phyloP scores from a whole-genome alignment of 2,888 invertebrate genomes.

The Spicauda simplicius region DNA sequence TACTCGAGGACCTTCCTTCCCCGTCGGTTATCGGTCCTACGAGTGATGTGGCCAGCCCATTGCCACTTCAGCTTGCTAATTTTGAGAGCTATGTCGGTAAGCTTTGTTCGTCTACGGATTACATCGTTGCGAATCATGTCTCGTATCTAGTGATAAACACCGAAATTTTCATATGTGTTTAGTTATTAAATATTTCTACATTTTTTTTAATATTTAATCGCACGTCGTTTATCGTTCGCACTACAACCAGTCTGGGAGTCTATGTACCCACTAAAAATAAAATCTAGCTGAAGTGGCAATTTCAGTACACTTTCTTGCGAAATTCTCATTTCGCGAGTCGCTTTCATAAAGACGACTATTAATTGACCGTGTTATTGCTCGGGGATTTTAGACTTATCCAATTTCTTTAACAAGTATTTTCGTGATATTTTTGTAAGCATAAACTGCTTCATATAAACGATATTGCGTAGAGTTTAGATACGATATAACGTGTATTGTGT shows the following conservation, averaged over 20 bases:
- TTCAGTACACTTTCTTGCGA: constrained; percentile 30
- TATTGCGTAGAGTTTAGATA: constrained; percentile 2
- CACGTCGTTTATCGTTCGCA: not conserved
- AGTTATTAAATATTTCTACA: too few relatives aligned
- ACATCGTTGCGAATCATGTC: too few relatives aligned
- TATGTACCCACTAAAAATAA: constrained; percentile 21
- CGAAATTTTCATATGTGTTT: too few relatives aligned
- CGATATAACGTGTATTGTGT: too few relatives aligned
- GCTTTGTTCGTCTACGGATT: too few relatives aligned
- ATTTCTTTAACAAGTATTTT: constrained; percentile 29
- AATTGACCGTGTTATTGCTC: constrained; percentile 33
- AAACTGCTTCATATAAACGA: constrained; percentile 10
- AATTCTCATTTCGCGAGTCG: constrained; percentile 32
- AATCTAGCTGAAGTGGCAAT: constrained; percentile 35
- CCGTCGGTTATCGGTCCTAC: too few relatives aligned
- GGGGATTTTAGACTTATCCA: constrained; percentile 30
- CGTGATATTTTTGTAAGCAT: constrained; percentile 10
- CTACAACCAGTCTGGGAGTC: not conserved
- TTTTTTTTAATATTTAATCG: not conserved
- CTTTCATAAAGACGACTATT: constrained; percentile 31
- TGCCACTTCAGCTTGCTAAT: too few relatives aligned
- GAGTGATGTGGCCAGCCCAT: too few relatives aligned
- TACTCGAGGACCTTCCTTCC: too few relatives aligned
- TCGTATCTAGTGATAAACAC: too few relatives aligned
- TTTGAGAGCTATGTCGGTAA: too few relatives aligned